Evolutionary conservation across 2,888 invertebrate genomes (phyloP).

Genomic region (Cylindroiulus punctatus): DNA sequence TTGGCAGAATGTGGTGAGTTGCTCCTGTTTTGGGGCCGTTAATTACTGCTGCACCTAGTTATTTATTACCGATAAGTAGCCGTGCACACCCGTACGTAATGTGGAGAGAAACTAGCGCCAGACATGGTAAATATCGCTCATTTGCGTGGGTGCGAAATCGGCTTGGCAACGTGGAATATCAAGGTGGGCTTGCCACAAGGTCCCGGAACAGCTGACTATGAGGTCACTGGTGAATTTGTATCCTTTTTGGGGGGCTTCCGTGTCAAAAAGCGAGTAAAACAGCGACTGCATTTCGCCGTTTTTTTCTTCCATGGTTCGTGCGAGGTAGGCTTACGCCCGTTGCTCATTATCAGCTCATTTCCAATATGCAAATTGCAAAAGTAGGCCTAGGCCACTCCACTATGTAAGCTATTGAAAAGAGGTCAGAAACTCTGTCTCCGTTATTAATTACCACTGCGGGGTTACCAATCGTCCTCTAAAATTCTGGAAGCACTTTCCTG

Average conservation of each 20-base stretch:
- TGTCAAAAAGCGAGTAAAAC: neutral
- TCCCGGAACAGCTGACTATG: neutral
- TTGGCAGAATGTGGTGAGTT: slow-evolving; percentile 7
- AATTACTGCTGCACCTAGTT: slow-evolving; percentile 8
- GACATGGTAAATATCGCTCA: slow-evolving; percentile 8
- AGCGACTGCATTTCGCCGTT: neutral
- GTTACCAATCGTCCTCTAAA: neutral
- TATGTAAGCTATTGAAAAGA: slow-evolving; percentile 4
- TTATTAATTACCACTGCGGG: neutral
- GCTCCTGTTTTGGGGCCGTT: neutral
- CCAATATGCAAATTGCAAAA: neutral
- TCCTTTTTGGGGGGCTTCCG: neutral
- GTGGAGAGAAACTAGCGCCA: neutral
- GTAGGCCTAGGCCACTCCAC: neutral
- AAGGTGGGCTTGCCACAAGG: neutral
- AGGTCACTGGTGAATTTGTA: neutral
- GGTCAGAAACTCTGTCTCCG: neutral
- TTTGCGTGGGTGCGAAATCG: neutral
- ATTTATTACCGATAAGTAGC: neutral
- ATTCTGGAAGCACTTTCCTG: neutral
- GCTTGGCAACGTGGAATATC: slow-evolving; percentile 26
- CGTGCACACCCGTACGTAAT: neutral
- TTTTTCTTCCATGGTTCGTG: neutral
- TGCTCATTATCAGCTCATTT: neutral
- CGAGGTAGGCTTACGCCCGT: neutral